Base-by-base conservation (phyloP, 2,113 vertebrate species). In the Kryptolebias marmoratus region DNA sequence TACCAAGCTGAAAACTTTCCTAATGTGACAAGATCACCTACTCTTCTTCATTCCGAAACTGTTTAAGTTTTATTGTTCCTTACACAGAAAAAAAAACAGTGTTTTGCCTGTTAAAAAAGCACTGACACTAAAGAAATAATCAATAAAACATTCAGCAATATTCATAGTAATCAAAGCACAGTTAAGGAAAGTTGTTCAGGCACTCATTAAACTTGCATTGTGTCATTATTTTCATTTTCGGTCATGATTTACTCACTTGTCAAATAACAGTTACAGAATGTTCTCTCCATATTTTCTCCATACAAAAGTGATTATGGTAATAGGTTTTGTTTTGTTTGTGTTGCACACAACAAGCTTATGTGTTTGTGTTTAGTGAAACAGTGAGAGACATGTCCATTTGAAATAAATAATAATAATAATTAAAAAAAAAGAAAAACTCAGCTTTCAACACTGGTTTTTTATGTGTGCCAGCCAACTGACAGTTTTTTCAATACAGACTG, bases 151-250 rank as follows among this genome's bases (percentile, higher is more conserved):
- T 75, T 76, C 79, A 59, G 71, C 73, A 70, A 63, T 75, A 64
- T 65, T 85, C 28, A 59, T 59, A 67, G 67, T 79, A 69, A 70
- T 70, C 70, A 75, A 71, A 80, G 61, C 71, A 76, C 76, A 85
- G 78, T 64, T 69, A 68, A 65, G 77, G 73, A 80, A 78, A 68
- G n/a, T 68, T 71, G 64, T 83, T 85, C 76, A 89, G 87, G 86
- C 82, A 85, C 87, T 84, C 75, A 52, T 73, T 83, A 11, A 66
- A 80, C 54, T 67, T 30, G 57, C 61, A 54, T 50, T 57, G 54
- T 65, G 45, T 80, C 11, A 1, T 55, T 60, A 3, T 36, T 61
- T 63, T 49, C 7, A 44, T 36, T 57, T 62, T n/a, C 62, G 50
- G 18, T 22, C 13, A 71, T 50, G 55, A 31, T 52, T 57, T 2